phyloP scores from a whole-genome alignment of 2,797 vertebrate species.

The Gorsachius magnificus region DNA sequence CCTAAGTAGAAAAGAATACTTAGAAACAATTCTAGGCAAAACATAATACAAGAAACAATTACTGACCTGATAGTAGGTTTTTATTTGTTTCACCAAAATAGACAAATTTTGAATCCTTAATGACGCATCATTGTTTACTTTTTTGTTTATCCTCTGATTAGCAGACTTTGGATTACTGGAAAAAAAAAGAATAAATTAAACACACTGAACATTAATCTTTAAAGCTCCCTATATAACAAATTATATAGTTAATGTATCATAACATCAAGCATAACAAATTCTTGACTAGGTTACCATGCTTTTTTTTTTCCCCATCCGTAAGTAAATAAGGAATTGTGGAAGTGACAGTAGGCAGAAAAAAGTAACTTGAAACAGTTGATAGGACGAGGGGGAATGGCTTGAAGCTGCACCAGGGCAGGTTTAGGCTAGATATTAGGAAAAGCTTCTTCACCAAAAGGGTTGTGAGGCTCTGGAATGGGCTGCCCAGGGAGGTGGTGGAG shows the following conservation, averaged over 20 bases:
- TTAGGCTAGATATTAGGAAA: too few species aligned
- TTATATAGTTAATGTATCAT: neutral
- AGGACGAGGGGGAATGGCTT: too few species aligned
- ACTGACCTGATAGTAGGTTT: slow-evolving; percentile 95
- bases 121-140: slow-evolving; percentile 94
- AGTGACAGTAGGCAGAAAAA: neutral
- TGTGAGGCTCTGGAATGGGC: too few species aligned
- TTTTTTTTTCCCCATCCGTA: neutral
- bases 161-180: slow-evolving; percentile 90
- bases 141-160: slow-evolving; percentile 94
- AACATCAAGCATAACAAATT: neutral
- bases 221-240: neutral
- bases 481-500: too few species aligned
- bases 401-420: too few species aligned
- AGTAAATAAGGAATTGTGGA: neutral
- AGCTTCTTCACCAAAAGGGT: too few species aligned
- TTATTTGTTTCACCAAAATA: slow-evolving; percentile 93
- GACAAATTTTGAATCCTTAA: slow-evolving; percentile 95
- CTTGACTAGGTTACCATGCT: neutral
- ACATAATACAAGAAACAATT: neutral
- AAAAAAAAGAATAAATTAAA: neutral
- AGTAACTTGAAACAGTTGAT: neutral
- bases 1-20: neutral
- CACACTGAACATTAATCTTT: neutral
- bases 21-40: neutral